These are phyloP conservation scores for Labeo calbasu DNA, from an alignment of 2,797 vertebrate genomes.

Conservation along the genomic window DNA sequence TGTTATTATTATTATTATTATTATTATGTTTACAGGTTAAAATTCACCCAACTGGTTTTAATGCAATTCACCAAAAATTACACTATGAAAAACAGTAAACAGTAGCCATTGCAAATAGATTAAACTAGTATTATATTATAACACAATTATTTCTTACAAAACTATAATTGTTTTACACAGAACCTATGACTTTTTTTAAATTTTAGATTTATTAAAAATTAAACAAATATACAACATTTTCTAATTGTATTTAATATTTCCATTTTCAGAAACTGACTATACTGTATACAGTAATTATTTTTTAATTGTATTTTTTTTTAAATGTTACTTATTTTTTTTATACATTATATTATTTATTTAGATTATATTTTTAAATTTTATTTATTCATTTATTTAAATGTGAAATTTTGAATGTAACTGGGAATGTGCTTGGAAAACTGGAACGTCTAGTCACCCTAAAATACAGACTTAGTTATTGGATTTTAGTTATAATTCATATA, in stretches of 20 bases:
- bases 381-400: no score
- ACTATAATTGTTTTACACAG: no score
- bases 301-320: not conserved
- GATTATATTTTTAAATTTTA: no score
- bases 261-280: not conserved
- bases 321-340: not conserved
- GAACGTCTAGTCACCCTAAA: not conserved
- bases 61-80: not conserved
- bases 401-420: no score
- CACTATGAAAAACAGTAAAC: not conserved
- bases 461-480: not conserved
- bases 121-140: not conserved
- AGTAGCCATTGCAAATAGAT: not conserved
- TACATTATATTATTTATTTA: no score
- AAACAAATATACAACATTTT: not conserved
- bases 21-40: not conserved
- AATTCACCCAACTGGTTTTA: not conserved
- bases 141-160: no score
- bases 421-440: not conserved
- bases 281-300: not conserved
- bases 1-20: no score
- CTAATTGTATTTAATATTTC: not conserved
- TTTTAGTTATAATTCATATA: not conserved
- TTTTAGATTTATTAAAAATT: not conserved
- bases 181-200: not conserved